Conservation (phyloP, 2,888 invertebrate species). For the Idaea straminata region DNA sequence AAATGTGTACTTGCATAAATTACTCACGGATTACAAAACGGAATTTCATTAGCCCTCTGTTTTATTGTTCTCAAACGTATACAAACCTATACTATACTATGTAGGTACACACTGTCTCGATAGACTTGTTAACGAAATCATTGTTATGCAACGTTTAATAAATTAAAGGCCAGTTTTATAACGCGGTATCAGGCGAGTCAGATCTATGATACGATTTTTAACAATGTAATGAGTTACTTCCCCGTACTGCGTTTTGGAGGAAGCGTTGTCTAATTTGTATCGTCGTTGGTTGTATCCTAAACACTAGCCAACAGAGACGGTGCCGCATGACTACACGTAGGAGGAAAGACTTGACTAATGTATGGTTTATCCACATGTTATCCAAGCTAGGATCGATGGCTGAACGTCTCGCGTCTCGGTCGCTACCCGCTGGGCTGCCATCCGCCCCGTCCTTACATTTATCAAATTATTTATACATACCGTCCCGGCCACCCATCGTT, state of each 20-base stretch:
- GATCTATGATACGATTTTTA: neutral
- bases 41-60: constrained; percentile 19
- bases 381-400: constrained; percentile 29
- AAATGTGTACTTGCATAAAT: constrained; percentile 47
- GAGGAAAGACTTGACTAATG: constrained; percentile 13
- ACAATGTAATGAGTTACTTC: neutral
- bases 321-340: neutral
- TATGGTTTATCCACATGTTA: constrained; percentile 20
- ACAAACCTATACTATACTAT: no score
- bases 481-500: constrained; percentile 49
- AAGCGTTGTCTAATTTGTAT: neutral
- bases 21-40: constrained; percentile 43
- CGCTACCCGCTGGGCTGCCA: constrained; percentile 63
- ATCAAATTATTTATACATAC: constrained; percentile 69
- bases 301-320: constrained; percentile 10
- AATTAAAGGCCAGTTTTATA: neutral
- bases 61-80: neutral
- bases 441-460: constrained; percentile 44
- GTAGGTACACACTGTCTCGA: neutral
- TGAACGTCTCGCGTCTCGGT: constrained; percentile 34
- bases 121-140: constrained; percentile 17
- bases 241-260: neutral
- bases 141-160: constrained; percentile 1
- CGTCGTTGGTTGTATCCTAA: neutral
- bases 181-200: neutral